A percentile compares a stretch with the other conserved stretches of the same genome.
These are phyloP conservation scores for Papilio polyxenes DNA, from an alignment of 1,140 invertebrate species.

Conservation along the genomic window DNA sequence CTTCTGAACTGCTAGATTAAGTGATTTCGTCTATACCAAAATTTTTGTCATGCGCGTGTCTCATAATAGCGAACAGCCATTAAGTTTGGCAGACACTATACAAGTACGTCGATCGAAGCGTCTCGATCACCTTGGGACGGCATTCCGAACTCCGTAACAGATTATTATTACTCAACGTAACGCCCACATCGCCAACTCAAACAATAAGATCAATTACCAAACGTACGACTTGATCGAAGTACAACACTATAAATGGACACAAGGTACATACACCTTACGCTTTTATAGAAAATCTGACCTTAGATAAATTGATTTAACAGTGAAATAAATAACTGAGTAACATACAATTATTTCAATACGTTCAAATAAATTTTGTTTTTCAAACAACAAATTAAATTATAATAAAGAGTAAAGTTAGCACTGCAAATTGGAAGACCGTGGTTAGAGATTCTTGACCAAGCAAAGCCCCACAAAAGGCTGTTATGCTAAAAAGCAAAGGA, in stretches of 20 bases:
- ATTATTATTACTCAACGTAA: constrained; percentile 41
- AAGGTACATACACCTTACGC: neutral
- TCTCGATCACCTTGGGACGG: constrained; percentile 57
- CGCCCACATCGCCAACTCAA: constrained; percentile 29
- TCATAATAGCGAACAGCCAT: neutral
- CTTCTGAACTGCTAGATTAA: no score
- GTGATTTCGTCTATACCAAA: no score
- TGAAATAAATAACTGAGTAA: neutral
- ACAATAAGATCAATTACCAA: constrained; percentile 31
- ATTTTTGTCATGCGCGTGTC: neutral
- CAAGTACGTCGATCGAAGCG: constrained; percentile 50
- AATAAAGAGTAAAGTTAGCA: no score
- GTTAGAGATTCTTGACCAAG: no score
- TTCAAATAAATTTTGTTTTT: no score
- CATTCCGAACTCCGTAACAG: constrained; percentile 50
- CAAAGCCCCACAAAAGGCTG: no score
- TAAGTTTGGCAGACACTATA: neutral
- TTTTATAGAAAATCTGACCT: neutral
- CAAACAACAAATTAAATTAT: no score
- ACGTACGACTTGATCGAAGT: neutral
- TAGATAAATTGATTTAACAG: neutral
- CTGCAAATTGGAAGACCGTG: no score
- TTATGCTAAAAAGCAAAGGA: neutral
- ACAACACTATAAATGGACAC: neutral
- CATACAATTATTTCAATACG: no score